phyloP scores from a whole-genome alignment of 2,797 vertebrate genomes.

The Darevskia mixta region DNA sequence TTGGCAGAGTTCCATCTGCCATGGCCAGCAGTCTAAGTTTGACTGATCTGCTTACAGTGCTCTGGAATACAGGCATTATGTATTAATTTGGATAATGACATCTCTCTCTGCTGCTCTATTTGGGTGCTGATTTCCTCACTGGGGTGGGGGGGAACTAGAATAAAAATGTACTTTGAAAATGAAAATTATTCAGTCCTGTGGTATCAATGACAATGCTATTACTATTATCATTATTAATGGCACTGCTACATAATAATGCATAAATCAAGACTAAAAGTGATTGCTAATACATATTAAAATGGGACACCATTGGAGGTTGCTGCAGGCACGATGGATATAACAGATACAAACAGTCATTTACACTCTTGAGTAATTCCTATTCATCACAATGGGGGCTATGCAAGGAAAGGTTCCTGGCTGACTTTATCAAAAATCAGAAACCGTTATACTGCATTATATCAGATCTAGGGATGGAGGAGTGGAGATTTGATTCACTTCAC shows the following conservation, averaged over 20 bases:
- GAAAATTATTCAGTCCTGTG: neutral
- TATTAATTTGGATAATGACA: conserved; percentile 31
- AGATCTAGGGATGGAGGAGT: neutral
- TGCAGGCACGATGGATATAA: neutral
- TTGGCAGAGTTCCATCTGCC: conserved; percentile 9
- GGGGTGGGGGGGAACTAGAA: neutral
- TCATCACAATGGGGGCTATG: neutral
- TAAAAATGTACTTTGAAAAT: conserved; percentile 4
- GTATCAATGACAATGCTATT: conserved; percentile 13
- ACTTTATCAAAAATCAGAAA: neutral
- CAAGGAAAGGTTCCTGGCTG: neutral
- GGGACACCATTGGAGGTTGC: neutral
- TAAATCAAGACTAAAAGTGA: conserved; percentile 17
- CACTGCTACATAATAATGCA: conserved; percentile 2
- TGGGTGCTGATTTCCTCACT: conserved; percentile 6
- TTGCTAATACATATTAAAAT: conserved; percentile 22
- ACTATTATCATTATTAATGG: conserved; percentile 28
- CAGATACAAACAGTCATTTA: neutral
- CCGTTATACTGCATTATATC: neutral
- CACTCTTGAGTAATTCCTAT: neutral
- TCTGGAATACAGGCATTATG: conserved; percentile 19
- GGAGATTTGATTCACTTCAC: neutral
- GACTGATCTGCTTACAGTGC: conserved; percentile 20
- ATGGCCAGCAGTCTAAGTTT: neutral
- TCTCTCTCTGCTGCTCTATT: conserved; percentile 1